A percentile compares a stretch with the other conserved stretches of the same genome.
Evolutionary conservation across 2,888 invertebrate species (phyloP).

Genomic region (Hyposoter didymator): DNA sequence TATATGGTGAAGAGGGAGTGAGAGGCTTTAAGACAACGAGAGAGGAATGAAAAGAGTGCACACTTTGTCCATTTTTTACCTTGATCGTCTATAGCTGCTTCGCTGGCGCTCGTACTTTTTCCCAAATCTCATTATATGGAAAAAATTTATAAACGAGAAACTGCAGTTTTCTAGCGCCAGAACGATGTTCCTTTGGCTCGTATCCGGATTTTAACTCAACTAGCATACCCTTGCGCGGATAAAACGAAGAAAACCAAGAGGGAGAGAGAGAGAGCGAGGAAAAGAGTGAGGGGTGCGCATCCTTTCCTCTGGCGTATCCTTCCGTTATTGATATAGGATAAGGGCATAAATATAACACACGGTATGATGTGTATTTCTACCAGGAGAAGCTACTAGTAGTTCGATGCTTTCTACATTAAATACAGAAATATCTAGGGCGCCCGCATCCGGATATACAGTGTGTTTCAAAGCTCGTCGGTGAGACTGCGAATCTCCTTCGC

Average conservation of each 20-base stretch:
- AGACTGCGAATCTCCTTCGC: slow-evolving; percentile 14
- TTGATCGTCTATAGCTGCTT: neutral
- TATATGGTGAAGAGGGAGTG: neutral
- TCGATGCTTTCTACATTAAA: slow-evolving; percentile 58
- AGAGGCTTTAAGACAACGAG: neutral
- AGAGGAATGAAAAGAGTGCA: slow-evolving; percentile 33
- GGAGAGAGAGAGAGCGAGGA: neutral
- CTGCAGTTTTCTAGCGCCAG: slow-evolving; percentile 43
- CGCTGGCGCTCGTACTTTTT: slow-evolving; percentile 33
- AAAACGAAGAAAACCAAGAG: neutral
- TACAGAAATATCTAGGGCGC: slow-evolving; percentile 45
- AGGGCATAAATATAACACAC: slow-evolving; percentile 37
- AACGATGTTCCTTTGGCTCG: slow-evolving; percentile 48
- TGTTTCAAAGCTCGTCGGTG: neutral
- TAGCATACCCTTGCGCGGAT: slow-evolving; percentile 24
- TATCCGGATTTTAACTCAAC: slow-evolving; percentile 45
- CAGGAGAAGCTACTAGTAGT: neutral
- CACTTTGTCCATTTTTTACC: slow-evolving; percentile 19
- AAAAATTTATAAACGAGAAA: slow-evolving; percentile 50
- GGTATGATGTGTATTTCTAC: slow-evolving; percentile 13
- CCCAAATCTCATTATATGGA: slow-evolving; percentile 64
- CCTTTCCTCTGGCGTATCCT: slow-evolving; percentile 33
- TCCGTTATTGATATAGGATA: slow-evolving; percentile 48
- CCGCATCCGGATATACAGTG: neutral
- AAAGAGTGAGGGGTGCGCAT: slow-evolving; percentile 10